Conservation (phyloP, 2,113 vertebrate genomes). For the Phalacrocorax brasilianus region DNA sequence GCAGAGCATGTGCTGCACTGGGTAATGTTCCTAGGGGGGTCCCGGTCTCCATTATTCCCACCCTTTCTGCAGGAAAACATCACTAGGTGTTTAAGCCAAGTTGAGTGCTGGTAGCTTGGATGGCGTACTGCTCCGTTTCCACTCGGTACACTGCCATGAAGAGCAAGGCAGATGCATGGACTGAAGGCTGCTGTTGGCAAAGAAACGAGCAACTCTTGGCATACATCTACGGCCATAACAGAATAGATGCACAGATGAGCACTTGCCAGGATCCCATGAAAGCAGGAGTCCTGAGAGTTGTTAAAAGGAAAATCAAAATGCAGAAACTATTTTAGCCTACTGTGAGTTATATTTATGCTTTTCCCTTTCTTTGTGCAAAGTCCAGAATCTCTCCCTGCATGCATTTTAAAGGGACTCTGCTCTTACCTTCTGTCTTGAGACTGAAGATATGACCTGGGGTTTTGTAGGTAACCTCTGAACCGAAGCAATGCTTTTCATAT, state of each 20-base stretch:
- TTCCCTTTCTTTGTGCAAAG: neutral
- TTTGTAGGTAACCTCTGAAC: conserved; percentile 65
- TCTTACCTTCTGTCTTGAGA: conserved; percentile 71
- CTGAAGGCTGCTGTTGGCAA: neutral
- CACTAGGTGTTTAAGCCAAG: neutral
- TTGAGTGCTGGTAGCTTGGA: neutral
- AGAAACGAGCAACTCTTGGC: neutral
- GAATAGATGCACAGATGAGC: neutral
- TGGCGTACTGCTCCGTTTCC: neutral
- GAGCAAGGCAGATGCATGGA: neutral
- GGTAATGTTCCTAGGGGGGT: neutral
- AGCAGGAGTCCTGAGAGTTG: neutral
- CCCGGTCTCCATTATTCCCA: neutral
- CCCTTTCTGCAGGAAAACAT: neutral
- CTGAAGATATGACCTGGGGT: neutral
- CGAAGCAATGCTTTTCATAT: conserved; percentile 75
- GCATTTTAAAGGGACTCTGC: neutral
- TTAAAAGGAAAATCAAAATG: neutral
- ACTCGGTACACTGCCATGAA: neutral
- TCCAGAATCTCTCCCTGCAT: neutral
- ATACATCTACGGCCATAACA: neutral
- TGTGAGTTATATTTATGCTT: neutral
- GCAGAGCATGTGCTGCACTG: neutral
- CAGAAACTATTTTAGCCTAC: neutral
- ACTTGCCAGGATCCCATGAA: neutral